Conservation (phyloP, 1,140 invertebrate genomes). For the Dolichoris vasculosae region DNA sequence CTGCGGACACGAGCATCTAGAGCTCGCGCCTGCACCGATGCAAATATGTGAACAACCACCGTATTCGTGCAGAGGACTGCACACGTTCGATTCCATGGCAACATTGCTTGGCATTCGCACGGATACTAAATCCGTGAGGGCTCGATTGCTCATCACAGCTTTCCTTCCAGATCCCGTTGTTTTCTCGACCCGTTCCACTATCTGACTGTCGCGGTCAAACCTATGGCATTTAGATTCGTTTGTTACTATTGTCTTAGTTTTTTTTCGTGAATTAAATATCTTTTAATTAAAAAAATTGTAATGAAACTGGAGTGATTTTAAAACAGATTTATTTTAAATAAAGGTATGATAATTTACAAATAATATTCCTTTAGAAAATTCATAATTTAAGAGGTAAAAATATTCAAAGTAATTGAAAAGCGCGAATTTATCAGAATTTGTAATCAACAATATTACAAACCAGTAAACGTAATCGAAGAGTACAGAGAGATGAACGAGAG, state of each 20-base stretch:
- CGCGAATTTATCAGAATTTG: too few relatives aligned
- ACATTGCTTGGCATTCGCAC: conserved; percentile 67
- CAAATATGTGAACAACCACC: conserved; percentile 84
- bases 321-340: too few relatives aligned
- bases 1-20: conserved; percentile 85
- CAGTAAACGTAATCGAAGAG: conserved; percentile 86
- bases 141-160: conserved; percentile 72
- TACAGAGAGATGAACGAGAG: conserved; percentile 79
- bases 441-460: conserved; percentile 57
- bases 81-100: conserved; percentile 68
- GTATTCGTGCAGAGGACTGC: conserved; percentile 70
- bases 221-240: background rate
- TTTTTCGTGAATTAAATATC: too few relatives aligned
- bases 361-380: too few relatives aligned
- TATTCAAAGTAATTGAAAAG: too few relatives aligned
- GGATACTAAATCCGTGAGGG: conserved; percentile 79
- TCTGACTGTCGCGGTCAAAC: conserved; percentile 82
- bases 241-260: too few relatives aligned
- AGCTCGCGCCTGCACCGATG: conserved; percentile 67
- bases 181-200: conserved; percentile 80
- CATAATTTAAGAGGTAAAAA: too few relatives aligned
- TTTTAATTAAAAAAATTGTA: too few relatives aligned
- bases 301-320: too few relatives aligned
- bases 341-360: too few relatives aligned
- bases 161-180: conserved; percentile 74